A percentile compares a stretch with the other conserved stretches of the same genome.
Evolutionary conservation across 1,140 invertebrate genomes (phyloP).

Genomic region (Zaprionus ornatus): DNA sequence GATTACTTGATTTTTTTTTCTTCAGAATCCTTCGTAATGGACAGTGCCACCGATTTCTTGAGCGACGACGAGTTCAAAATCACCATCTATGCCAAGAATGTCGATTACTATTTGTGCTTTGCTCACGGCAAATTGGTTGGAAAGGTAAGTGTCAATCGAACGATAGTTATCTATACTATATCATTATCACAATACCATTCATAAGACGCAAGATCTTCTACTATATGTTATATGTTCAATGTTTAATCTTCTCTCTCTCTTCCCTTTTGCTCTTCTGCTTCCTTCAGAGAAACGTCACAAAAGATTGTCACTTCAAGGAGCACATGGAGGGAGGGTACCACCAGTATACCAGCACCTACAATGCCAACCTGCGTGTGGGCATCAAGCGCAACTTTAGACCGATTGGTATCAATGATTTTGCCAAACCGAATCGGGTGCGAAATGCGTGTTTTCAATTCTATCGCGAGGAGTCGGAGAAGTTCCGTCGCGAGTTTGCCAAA

Average conservation of each 20-base stretch:
- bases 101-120: slow-evolving; percentile 76
- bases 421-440: slow-evolving; percentile 36
- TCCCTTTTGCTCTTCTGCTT: background rate
- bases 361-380: slow-evolving; percentile 60
- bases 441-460: slow-evolving; percentile 62
- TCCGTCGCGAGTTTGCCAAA: slow-evolving; percentile 21
- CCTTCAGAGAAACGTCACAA: slow-evolving; percentile 73
- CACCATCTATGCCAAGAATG: slow-evolving; percentile 76
- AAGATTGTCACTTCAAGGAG: slow-evolving; percentile 78
- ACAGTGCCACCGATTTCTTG: slow-evolving; percentile 71
- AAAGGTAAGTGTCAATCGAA: slow-evolving; percentile 63
- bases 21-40: slow-evolving; percentile 73
- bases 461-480: slow-evolving; percentile 44
- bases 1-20: slow-evolving; percentile 23
- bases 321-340: slow-evolving; percentile 62
- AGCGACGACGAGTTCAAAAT: slow-evolving; percentile 66
- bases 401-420: slow-evolving; percentile 59
- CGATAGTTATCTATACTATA: background rate
- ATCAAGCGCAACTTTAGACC: slow-evolving; percentile 69
- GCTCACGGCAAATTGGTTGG: slow-evolving; percentile 72
- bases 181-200: background rate
- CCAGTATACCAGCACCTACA: slow-evolving; percentile 63
- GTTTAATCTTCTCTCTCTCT: background rate
- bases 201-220: background rate
- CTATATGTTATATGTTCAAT: slow-evolving; percentile 5